Evolutionary conservation across 2,888 invertebrate species (phyloP), one percentile per base, ranked within the genome.

Genomic region (Hirtodrosophila confusa): DNA sequence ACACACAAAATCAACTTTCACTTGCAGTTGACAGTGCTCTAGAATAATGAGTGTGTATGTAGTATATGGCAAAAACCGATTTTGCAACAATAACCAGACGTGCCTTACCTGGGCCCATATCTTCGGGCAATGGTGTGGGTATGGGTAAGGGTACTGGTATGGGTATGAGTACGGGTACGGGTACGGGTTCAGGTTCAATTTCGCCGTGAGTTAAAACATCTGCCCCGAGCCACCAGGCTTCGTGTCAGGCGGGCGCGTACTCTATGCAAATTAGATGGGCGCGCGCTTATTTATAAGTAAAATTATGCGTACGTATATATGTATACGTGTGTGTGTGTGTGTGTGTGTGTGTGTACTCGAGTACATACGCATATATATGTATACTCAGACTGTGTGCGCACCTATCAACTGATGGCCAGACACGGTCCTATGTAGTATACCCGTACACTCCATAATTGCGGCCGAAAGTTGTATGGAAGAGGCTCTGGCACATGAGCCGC

Each of bases 251-350:
- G 51, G 56, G 60, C 49, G 58, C 77, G 66, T 65, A 50, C 51
- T 54, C 70, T 87, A 83, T 83, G 83, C 83, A 83, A 83, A 83
- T 83, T 78, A 87, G 89, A 83, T 80, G 82, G 85, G 87, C 85
- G 87, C 80, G 61, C 80, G 68, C 68, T 79, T 88, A 82, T 82
- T 84, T 84, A 82, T 84, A 80, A 53, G 74, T 65, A 84, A 83
- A 72, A 76, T 88, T 86, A 86, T 82, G 88, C 86, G 66, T 76
- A 68, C 49, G 50, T 78, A 63, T 29, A 56, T 51, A 6, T 33
- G n/a, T 11, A 10, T 51, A 0, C 41, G n/a, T 17, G 17, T 17
- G 17, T 17, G 17, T 17, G 17, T 17, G 17, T 17, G 17, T 17
- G 17, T 17, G 17, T 17, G 17, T 17, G 17, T 17, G 17, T 17